Evolutionary conservation across 2,113 vertebrate genomes (phyloP).

Genomic region (Pelecanus crispus): DNA sequence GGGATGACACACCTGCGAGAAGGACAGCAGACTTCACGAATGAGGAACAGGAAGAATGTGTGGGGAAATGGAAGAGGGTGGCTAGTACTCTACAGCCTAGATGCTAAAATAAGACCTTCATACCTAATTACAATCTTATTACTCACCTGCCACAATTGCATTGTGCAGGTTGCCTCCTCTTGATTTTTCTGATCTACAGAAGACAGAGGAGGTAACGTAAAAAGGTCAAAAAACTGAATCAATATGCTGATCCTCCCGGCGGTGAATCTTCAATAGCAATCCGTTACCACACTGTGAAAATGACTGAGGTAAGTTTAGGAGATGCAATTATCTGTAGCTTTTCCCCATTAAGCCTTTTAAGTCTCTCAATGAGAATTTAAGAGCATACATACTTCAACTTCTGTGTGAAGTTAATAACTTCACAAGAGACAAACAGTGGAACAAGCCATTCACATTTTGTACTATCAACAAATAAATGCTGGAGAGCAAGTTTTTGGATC

Average conservation of each 20-base stretch:
- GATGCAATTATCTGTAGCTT: constrained; percentile 20
- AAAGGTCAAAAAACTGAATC: not conserved
- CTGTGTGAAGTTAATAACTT: constrained; percentile 24
- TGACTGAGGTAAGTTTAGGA: not conserved
- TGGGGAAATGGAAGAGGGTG: not conserved
- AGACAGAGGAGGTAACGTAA: not conserved
- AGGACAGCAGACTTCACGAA: not conserved
- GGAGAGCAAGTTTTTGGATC: constrained; percentile 31
- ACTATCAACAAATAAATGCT: constrained; percentile 15
- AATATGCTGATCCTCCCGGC: not conserved
- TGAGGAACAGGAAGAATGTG: not conserved
- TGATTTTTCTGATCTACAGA: not conserved
- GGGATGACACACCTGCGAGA: not conserved
- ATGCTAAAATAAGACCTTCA: not conserved
- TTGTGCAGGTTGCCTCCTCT: not conserved
- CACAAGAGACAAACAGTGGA: not conserved
- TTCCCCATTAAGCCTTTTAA: not conserved
- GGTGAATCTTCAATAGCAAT: not conserved
- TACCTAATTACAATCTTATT: not conserved
- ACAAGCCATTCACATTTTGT: not conserved
- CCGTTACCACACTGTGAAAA: not conserved
- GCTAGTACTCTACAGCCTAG: not conserved
- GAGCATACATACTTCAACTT: not conserved
- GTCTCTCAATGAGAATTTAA: not conserved
- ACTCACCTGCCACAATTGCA: not conserved